Evolutionary conservation across 2,113 vertebrate genomes (phyloP), one percentile per base, ranked within the genome.

Genomic region (Glareola pratincola): DNA sequence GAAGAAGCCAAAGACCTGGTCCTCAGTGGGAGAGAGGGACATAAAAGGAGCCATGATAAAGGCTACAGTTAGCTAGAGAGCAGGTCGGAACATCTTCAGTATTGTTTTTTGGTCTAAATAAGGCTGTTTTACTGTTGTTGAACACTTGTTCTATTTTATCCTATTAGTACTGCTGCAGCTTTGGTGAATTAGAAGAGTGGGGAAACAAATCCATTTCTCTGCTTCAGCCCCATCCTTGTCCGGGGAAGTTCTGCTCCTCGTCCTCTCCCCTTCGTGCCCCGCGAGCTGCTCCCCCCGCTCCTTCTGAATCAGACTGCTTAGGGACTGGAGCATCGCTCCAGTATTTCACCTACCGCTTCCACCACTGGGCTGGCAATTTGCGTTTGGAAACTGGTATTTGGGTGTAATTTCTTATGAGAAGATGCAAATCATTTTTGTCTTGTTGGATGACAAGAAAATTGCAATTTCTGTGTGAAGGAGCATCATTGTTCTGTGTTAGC

Each of bases 401-500:
- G 48, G 1, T 20, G 0, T 3, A 9, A 39, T 24, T 68, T 67
- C 37, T 16, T 22, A 54, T 8, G 57, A 54, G 56, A 39, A 47
- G 32, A 19, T 63, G 53, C 37, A 59, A 26, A 23, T n/a, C 51
- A 8, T 41, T 43, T 66, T 57, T 6, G 3, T 64, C 39, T 6
- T 18, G 54, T 12, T 85, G 85, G n/a, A 8, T 66, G 60, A 5
- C 36, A 51, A 60, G 59, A 37, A 54, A 47, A 15, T 15, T 8
- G 19, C 34, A 8, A 12, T 29, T 39, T 15, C 23, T 36, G 23
- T 36, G 23, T 64, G 87, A 12, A 19, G 50, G 54, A 19, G 8
- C 4, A 2, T 32, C 26, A 0, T 4, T 51, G 37, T 8, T 24
- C 23, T 23, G 14, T 4, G 2, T 12, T 36, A 18, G 34, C 4